Conservation (phyloP, 2,113 vertebrate genomes). For the Lycocorax pyrrhopterus region DNA sequence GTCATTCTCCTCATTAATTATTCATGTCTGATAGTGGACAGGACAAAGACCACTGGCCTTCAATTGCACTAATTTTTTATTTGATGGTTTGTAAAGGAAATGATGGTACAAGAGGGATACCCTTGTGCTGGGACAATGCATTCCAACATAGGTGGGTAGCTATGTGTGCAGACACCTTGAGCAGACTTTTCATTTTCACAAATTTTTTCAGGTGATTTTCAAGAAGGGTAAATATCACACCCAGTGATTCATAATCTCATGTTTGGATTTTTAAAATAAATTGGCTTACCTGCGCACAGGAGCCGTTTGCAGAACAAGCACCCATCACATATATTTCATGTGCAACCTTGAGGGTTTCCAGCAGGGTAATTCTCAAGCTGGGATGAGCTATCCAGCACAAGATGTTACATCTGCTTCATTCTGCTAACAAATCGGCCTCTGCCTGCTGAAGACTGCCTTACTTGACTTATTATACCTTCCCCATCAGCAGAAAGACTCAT, state of each 20-base stretch:
- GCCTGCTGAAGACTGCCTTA: constrained; percentile 68
- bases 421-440: constrained; percentile 73
- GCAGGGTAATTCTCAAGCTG: constrained; percentile 80
- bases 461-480: constrained; percentile 80
- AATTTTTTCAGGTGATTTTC: neutral
- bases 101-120: neutral
- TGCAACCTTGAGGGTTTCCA: constrained; percentile 60
- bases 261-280: constrained; percentile 55
- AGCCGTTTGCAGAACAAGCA: constrained; percentile 32
- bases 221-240: constrained; percentile 6
- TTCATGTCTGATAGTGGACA: neutral
- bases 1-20: neutral
- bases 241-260: constrained; percentile 17
- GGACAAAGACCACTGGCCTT: neutral
- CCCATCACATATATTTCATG: neutral
- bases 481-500: constrained; percentile 86
- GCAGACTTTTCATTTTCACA: neutral
- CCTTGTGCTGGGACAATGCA: neutral
- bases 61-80: neutral
- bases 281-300: neutral
- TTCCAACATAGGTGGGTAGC: neutral
- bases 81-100: neutral
- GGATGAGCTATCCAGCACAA: constrained; percentile 67
- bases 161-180: fast-evolving
- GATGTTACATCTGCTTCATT: constrained; percentile 70